Evolutionary conservation across 2,113 vertebrate species (phyloP).

Genomic region (Loxodonta africana): DNA sequence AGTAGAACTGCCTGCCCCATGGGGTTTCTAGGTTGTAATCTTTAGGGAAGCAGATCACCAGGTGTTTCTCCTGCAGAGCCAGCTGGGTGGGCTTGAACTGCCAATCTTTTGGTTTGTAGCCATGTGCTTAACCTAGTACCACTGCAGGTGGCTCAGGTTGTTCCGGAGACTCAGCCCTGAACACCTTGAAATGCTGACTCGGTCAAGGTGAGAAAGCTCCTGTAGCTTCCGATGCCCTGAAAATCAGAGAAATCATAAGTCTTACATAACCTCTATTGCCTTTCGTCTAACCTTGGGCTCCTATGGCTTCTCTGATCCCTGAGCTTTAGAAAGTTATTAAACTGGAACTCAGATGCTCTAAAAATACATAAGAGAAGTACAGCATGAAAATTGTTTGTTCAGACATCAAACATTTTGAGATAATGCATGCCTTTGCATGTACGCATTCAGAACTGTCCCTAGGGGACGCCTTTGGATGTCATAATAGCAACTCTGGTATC

Average conservation of each 20-base stretch:
- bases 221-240: not conserved
- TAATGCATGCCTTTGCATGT: conserved; percentile 58
- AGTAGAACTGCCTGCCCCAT: not conserved
- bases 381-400: conserved; percentile 26
- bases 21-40: not conserved
- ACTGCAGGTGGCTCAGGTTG: not conserved
- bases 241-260: not conserved
- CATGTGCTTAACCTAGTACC: not conserved
- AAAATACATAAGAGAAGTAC: conserved; percentile 26
- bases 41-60: not conserved
- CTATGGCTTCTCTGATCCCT: not conserved
- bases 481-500: conserved; percentile 55
- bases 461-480: conserved; percentile 62
- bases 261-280: not conserved
- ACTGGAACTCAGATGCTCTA: conserved; percentile 35
- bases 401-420: conserved; percentile 57
- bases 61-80: not conserved
- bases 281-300: not conserved
- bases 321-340: not conserved
- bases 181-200: not conserved
- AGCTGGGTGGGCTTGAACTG: not conserved
- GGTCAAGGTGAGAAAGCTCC: not conserved
- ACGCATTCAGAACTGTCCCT: not conserved
- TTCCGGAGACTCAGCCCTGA: not conserved
- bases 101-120: not conserved